Conservation (phyloP, 1,140 invertebrate genomes). For the Olivierus martensii region DNA sequence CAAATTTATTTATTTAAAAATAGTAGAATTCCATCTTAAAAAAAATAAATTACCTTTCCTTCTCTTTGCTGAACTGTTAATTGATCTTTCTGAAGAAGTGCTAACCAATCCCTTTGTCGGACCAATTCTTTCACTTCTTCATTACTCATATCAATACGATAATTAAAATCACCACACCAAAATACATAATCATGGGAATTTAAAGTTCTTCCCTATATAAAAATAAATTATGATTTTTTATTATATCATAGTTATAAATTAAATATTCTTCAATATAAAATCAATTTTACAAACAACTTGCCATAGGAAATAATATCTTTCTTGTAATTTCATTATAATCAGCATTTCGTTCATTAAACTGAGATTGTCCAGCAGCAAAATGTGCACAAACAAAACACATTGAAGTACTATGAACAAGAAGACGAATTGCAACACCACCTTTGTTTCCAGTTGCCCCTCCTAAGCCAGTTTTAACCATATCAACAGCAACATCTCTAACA, state of each 20-base stretch:
- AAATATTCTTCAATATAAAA: no score
- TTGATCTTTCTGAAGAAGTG: constrained; percentile 78
- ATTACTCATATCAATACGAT: constrained; percentile 88
- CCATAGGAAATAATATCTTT: constrained; percentile 88
- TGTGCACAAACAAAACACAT: constrained; percentile 97
- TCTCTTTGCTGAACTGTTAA: constrained; percentile 43
- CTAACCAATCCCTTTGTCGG: constrained; percentile 55
- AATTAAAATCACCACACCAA: constrained; percentile 99
- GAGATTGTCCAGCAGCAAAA: constrained; percentile 95
- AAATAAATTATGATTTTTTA: constrained; percentile 3
- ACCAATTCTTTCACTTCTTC: constrained; percentile 84
- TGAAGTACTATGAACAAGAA: constrained; percentile 81
- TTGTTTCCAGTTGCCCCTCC: constrained; percentile 89
- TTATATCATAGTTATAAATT: not conserved
- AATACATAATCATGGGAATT: constrained; percentile 96
- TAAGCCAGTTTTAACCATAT: constrained; percentile 93
- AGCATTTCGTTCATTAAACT: constrained; percentile 87
- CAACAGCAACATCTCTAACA: constrained; percentile 70
- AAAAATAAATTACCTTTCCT: constrained; percentile 28
- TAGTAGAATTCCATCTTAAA: no score
- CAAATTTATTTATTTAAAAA: no score
- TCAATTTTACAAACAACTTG: constrained; percentile 25
- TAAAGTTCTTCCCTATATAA: constrained; percentile 54
- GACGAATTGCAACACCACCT: constrained; percentile 88
- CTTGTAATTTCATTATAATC: constrained; percentile 91